Evolutionary conservation across 2,113 vertebrate species (phyloP).

Genomic region (Aplodontia rufa): DNA sequence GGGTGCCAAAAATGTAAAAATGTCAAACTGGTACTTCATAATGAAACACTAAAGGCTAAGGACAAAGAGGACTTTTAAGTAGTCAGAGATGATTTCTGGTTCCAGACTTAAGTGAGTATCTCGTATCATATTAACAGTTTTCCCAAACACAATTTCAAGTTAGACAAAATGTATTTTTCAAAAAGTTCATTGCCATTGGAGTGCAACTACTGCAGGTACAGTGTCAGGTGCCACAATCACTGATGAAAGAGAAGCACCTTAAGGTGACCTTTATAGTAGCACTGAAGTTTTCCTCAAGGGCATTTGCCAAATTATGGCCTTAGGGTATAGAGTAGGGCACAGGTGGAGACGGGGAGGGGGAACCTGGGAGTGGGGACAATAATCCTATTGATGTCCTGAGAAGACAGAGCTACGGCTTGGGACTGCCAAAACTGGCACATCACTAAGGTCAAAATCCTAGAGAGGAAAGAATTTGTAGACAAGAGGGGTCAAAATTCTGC

Average conservation of each 20-base stretch:
- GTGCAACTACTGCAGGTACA: neutral
- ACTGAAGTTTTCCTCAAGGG: neutral
- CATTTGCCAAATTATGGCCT: neutral
- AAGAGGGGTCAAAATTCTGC: no score
- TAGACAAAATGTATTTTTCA: neutral
- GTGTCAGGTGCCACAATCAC: no score
- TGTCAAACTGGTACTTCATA: neutral
- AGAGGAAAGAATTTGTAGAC: neutral
- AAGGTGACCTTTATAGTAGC: neutral
- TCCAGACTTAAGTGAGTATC: neutral
- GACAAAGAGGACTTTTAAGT: neutral
- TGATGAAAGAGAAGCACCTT: no score
- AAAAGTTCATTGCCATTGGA: neutral
- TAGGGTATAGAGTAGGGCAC: neutral
- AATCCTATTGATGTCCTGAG: neutral
- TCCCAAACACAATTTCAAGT: neutral
- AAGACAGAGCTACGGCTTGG: neutral
- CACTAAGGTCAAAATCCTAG: neutral
- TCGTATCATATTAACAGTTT: neutral
- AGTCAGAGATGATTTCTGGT: neutral
- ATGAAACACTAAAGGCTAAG: neutral
- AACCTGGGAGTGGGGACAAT: neutral
- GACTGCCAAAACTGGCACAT: neutral
- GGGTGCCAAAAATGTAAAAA: no score
- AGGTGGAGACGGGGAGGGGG: no score